A percentile compares a stretch with the other conserved stretches of the same genome.
Evolutionary conservation across 1,140 invertebrate species (phyloP).

Genomic region (Apis laboriosa): DNA sequence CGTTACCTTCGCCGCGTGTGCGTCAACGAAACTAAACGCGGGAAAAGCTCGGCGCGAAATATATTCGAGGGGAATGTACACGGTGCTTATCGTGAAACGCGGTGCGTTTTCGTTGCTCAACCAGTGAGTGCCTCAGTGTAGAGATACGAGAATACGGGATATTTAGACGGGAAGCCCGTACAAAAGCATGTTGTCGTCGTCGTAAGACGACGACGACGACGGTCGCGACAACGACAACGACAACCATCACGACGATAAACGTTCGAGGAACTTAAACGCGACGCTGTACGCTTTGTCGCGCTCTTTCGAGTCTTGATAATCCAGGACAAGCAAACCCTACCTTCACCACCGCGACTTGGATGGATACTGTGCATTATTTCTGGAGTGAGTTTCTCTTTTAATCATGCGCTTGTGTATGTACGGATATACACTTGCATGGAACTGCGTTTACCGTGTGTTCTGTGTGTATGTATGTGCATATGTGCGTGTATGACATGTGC

Average conservation of each 20-base stretch:
- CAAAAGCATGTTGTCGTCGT: constrained; percentile 8
- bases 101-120: constrained; percentile 27
- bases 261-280: constrained; percentile 32
- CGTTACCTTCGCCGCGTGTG: constrained; percentile 43
- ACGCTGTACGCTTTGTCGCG: constrained; percentile 9
- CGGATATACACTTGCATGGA: constrained; percentile 5
- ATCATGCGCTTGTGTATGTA: constrained; percentile 30
- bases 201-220: constrained; percentile 47
- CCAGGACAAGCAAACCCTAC: constrained; percentile 51
- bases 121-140: constrained; percentile 53
- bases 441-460: not conserved
- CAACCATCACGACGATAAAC: constrained; percentile 21
- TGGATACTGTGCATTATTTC: constrained; percentile 82
- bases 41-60: constrained; percentile 53
- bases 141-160: constrained; percentile 13
- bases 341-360: constrained; percentile 72
- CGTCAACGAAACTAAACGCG: constrained; percentile 51
- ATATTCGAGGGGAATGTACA: constrained; percentile 43
- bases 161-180: constrained; percentile 27
- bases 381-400: constrained; percentile 78
- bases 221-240: constrained; percentile 26
- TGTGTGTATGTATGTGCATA: not conserved
- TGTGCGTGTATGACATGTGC: not conserved
- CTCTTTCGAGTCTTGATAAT: constrained; percentile 43
- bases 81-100: constrained; percentile 40